Conservation (phyloP, 1,140 invertebrate genomes). For the Drosophila busckii region DNA sequence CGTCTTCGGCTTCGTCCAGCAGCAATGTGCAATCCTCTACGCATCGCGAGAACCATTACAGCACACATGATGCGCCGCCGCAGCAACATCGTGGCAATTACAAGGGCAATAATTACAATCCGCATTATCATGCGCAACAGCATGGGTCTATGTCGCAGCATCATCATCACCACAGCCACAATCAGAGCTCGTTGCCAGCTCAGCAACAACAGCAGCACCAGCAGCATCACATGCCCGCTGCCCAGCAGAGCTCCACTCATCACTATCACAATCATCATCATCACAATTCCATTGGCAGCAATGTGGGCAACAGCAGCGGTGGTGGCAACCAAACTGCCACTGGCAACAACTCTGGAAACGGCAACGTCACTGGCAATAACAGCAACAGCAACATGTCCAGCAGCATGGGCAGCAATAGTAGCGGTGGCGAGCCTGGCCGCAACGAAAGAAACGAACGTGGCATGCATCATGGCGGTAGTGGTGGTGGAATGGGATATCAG, state of each 20-base stretch:
- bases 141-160: constrained; percentile 54
- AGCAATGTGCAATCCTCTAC: constrained; percentile 41
- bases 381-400: constrained; percentile 23
- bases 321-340: constrained; percentile 50
- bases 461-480: constrained; percentile 43
- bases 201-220: constrained; percentile 53
- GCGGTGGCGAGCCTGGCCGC: constrained; percentile 17
- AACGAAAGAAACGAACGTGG: constrained; percentile 40
- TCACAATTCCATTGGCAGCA: constrained; percentile 64
- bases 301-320: constrained; percentile 49
- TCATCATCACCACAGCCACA: constrained; percentile 61
- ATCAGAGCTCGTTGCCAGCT: constrained; percentile 39
- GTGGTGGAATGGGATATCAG: constrained; percentile 48
- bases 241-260: constrained; percentile 48
- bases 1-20: constrained; percentile 41
- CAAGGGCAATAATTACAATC: constrained; percentile 76
- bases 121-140: constrained; percentile 69
- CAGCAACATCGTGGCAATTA: constrained; percentile 72
- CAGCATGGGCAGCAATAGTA: constrained; percentile 35
- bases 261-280: constrained; percentile 54
- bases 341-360: constrained; percentile 63
- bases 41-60: constrained; percentile 56
- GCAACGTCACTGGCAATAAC: constrained; percentile 11
- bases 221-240: constrained; percentile 42
- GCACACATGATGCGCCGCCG: constrained; percentile 42